These are phyloP conservation scores for Agrilus planipennis DNA, from an alignment of 1,140 invertebrate genomes.

Conservation along the genomic window DNA sequence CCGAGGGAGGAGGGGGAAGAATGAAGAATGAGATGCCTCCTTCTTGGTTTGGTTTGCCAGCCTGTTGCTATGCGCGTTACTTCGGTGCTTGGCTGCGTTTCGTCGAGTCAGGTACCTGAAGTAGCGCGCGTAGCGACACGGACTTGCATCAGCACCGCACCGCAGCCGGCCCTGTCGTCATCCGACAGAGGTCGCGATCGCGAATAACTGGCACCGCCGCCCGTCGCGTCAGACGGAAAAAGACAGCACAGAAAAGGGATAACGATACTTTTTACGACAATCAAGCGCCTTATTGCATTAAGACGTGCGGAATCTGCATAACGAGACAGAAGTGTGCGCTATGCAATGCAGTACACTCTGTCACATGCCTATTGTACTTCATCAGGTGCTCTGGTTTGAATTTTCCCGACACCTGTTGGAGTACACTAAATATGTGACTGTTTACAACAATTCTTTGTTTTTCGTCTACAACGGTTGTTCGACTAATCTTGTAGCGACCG, in stretches of 20 bases:
- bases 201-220: too few relatives aligned
- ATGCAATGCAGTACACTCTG: conserved; percentile 26
- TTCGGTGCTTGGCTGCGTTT: conserved; percentile 59
- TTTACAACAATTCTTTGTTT: too few relatives aligned
- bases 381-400: conserved; percentile 92
- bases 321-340: too few relatives aligned
- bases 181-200: not conserved
- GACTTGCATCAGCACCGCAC: too few relatives aligned
- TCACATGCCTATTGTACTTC: conserved; percentile 95
- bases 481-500: too few relatives aligned
- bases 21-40: conserved; percentile 5
- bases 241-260: too few relatives aligned
- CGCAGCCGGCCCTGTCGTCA: conserved; percentile 3
- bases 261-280: too few relatives aligned
- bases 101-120: conserved; percentile 91
- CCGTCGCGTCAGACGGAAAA: too few relatives aligned
- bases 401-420: conserved; percentile 90
- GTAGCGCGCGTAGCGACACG: conserved; percentile 84
- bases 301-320: too few relatives aligned
- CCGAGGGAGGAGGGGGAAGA: not conserved
- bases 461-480: too few relatives aligned
- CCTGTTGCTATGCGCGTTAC: conserved; percentile 52
- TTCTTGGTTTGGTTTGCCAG: too few relatives aligned
- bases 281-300: too few relatives aligned
- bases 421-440: conserved; percentile 68